Evolutionary conservation across 1,140 invertebrate species (phyloP).

Genomic region (Helicoverpa zea): DNA sequence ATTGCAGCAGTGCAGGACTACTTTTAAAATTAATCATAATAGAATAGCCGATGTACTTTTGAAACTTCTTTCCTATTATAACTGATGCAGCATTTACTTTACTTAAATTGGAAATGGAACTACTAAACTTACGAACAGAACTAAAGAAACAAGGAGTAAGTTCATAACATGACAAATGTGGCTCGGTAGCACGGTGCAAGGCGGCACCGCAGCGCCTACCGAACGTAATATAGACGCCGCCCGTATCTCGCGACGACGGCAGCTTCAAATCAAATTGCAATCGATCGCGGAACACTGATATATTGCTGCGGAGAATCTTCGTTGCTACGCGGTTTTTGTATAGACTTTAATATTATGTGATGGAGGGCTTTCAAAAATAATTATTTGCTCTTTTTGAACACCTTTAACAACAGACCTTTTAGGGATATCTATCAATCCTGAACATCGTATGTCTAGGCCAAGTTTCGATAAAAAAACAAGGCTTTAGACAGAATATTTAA

Average conservation of each 20-base stretch:
- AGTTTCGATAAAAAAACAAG: too few species aligned
- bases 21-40: too few species aligned
- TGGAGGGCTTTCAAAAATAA: too few species aligned
- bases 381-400: too few species aligned
- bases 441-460: background rate
- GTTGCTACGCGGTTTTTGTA: background rate
- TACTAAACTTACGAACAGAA: background rate
- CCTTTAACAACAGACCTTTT: too few species aligned
- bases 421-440: background rate
- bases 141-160: background rate
- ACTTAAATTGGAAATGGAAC: background rate
- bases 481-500: too few species aligned
- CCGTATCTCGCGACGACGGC: conserved; percentile 33
- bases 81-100: too few species aligned
- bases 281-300: conserved; percentile 14
- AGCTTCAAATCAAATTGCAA: conserved; percentile 40
- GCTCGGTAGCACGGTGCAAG: background rate
- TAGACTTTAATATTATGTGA: background rate
- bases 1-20: too few species aligned
- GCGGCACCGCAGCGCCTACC: conserved; percentile 14
- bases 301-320: conserved; percentile 4
- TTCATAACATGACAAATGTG: background rate
- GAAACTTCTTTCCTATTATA: too few species aligned
- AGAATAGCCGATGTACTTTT: too few species aligned
- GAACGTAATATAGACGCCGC: background rate